These are phyloP conservation scores for Rachycentron canadum DNA, from an alignment of 2,797 vertebrate species.

Conservation along the genomic window DNA sequence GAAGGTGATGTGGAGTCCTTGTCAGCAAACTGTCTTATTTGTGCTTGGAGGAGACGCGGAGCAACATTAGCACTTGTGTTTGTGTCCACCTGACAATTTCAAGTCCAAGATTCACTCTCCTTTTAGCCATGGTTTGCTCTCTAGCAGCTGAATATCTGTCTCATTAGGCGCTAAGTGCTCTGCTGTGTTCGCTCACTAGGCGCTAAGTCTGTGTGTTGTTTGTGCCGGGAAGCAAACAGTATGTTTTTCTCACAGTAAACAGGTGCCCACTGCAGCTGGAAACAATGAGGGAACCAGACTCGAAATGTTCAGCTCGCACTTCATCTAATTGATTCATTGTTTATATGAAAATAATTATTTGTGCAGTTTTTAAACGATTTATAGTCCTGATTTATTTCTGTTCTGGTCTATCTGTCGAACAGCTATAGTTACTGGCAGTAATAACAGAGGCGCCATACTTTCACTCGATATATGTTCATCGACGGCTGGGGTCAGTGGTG, in stretches of 20 bases:
- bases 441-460: not conserved
- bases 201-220: not conserved
- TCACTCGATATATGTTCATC: not conserved
- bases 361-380: not conserved
- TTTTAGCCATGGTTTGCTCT: not conserved
- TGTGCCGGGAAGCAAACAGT: not conserved
- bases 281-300: not conserved
- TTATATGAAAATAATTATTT: not conserved
- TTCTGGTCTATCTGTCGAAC: not conserved
- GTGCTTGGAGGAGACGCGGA: not conserved
- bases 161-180: constrained; percentile 1
- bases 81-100: not conserved
- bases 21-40: not conserved
- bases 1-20: not conserved
- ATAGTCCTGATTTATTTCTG: not conserved
- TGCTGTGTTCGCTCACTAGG: not conserved
- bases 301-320: too few species aligned
- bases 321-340: not conserved
- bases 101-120: not conserved
- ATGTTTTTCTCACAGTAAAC: not conserved
- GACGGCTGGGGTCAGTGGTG: not conserved
- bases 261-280: not conserved
- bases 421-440: not conserved
- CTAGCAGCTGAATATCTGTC: not conserved
- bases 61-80: not conserved